Conservation (phyloP, 2,113 vertebrate genomes). For the Crypturellus undulatus region DNA sequence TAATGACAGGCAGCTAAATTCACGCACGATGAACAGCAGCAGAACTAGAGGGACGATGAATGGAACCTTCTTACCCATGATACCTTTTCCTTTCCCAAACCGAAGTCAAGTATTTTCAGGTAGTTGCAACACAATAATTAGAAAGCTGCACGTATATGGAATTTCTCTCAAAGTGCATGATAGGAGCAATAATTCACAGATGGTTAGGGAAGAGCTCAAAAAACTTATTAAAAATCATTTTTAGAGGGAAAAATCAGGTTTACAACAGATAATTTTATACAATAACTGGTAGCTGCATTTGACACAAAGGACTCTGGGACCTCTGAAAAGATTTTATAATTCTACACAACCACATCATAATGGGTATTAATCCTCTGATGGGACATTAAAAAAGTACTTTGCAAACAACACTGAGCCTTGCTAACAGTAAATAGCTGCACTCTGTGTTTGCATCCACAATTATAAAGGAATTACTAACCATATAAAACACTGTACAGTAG, state of each 20-base stretch:
- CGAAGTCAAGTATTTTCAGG: neutral
- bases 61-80: neutral
- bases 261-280: neutral
- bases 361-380: neutral
- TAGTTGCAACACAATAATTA: neutral
- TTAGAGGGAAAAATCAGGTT: neutral
- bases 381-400: neutral
- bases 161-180: neutral
- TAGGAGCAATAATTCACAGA: neutral
- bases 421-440: neutral
- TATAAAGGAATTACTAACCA: neutral
- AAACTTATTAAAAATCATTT: neutral
- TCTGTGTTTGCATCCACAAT: neutral
- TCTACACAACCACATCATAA: neutral
- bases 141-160: neutral
- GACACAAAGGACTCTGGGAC: neutral
- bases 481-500: neutral
- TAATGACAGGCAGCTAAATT: neutral
- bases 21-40: neutral
- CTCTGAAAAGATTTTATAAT: neutral
- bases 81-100: too few relatives aligned
- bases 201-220: neutral
- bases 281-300: neutral
- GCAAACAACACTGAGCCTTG: conserved; percentile 9
- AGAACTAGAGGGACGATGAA: neutral